Conservation (phyloP, 2,888 invertebrate genomes). For the Stenoptilia bipunctidactyla region DNA sequence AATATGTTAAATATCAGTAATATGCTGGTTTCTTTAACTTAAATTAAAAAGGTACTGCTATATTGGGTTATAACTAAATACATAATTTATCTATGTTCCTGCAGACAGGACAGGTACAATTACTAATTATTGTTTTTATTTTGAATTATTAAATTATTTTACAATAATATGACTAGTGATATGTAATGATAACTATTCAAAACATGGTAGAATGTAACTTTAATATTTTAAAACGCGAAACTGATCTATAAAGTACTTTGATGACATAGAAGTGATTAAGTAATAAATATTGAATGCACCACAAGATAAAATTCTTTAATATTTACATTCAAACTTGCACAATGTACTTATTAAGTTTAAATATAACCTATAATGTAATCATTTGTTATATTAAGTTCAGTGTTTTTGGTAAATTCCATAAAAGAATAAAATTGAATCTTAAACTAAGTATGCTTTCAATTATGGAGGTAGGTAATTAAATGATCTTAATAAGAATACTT, state of each 20-base stretch:
- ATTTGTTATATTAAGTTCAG: conserved; percentile 38
- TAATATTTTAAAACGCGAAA: too few relatives aligned
- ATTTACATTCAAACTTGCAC: conserved; percentile 5
- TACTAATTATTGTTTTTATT: conserved; percentile 37
- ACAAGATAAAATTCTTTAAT: not conserved
- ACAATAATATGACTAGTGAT: conserved; percentile 64
- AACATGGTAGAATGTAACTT: conserved; percentile 39
- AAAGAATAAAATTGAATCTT: conserved; percentile 4
- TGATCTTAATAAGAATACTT: conserved; percentile 19
- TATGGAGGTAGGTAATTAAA: conserved; percentile 51
- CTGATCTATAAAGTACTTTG: too few relatives aligned
- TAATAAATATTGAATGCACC: too few relatives aligned
- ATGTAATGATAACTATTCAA: conserved; percentile 62
- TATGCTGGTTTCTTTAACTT: too few relatives aligned
- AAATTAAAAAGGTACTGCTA: too few relatives aligned
- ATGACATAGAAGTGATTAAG: too few relatives aligned
- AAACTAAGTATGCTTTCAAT: conserved; percentile 30
- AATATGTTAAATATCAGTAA: too few relatives aligned
- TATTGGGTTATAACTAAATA: not conserved
- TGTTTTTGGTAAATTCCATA: conserved; percentile 55
- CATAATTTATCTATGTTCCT: conserved; percentile 34
- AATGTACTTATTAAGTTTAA: conserved; percentile 12
- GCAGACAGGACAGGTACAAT: conserved; percentile 68
- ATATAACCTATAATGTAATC: conserved; percentile 26
- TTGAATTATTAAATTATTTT: conserved; percentile 38